phyloP scores from a whole-genome alignment of 2,113 vertebrate species.

The Manacus vitellinus region DNA sequence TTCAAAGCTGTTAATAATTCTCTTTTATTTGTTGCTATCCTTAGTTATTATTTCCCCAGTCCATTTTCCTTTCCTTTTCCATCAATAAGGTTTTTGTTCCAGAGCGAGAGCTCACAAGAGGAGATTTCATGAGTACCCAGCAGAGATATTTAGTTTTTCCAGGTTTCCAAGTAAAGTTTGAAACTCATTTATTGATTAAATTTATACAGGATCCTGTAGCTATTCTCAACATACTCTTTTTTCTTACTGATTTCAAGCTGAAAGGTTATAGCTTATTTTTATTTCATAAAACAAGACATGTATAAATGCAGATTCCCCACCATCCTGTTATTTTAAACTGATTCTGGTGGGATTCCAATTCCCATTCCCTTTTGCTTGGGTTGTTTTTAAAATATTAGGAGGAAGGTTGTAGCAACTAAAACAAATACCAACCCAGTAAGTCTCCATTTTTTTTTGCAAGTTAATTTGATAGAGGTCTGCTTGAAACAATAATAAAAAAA shows the following conservation, averaged over 20 bases:
- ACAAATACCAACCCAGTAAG: not conserved
- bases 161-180: not conserved
- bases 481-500: not conserved
- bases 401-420: not conserved
- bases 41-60: constrained; percentile 5
- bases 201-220: not conserved
- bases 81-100: not conserved
- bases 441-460: not conserved
- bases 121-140: not conserved
- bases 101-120: not conserved
- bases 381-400: not conserved
- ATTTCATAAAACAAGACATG: not conserved
- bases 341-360: not conserved
- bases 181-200: not conserved
- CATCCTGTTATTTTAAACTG: not conserved
- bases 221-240: not conserved
- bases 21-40: not conserved
- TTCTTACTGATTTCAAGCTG: not conserved
- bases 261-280: not conserved
- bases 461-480: not conserved
- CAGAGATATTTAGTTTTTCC: not conserved
- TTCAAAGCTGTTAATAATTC: not conserved
- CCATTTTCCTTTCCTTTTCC: constrained; percentile 15
- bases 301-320: not conserved
- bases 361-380: not conserved